Percentiles rank a stretch among this genome's conserved stretches.
phyloP scores from a whole-genome alignment of 2,113 vertebrate genomes.

The Meles meles region DNA sequence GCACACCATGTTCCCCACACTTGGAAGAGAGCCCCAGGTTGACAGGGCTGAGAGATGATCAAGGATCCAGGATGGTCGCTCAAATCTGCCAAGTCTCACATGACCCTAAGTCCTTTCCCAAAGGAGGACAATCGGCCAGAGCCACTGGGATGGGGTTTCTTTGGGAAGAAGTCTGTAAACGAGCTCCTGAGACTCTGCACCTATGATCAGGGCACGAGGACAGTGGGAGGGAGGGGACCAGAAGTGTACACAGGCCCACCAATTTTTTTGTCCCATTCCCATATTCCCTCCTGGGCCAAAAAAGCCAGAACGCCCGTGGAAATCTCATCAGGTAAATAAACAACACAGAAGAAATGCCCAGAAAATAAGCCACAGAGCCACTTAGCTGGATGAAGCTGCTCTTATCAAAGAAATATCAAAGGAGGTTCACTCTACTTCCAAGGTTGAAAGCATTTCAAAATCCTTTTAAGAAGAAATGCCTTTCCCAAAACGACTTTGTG shows the following conservation, averaged over 20 bases:
- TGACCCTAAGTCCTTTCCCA: not conserved
- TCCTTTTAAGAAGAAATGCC: constrained; percentile 54
- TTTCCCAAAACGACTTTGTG: constrained; percentile 60
- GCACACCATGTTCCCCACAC: not conserved
- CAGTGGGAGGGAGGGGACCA: not conserved
- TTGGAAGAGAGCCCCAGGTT: not conserved
- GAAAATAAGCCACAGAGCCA: constrained; percentile 12
- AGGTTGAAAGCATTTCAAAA: constrained; percentile 53
- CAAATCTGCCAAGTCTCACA: not conserved
- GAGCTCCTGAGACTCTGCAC: not conserved
- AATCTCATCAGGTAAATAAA: not conserved
- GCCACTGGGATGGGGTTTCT: not conserved
- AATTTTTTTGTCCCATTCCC: not conserved
- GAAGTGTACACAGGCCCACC: not conserved
- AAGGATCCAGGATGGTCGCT: not conserved
- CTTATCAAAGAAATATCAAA: constrained; percentile 42
- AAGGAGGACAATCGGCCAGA: not conserved
- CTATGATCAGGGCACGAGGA: not conserved
- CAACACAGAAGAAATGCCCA: constrained; percentile 25
- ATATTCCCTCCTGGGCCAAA: not conserved
- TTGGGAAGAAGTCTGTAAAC: not conserved
- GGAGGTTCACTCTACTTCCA: not conserved
- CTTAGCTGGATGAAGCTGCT: not conserved
- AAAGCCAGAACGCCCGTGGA: not conserved
- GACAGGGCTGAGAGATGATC: not conserved